phyloP scores from a whole-genome alignment of 2,113 vertebrate genomes.

The Dasyurus viverrinus region DNA sequence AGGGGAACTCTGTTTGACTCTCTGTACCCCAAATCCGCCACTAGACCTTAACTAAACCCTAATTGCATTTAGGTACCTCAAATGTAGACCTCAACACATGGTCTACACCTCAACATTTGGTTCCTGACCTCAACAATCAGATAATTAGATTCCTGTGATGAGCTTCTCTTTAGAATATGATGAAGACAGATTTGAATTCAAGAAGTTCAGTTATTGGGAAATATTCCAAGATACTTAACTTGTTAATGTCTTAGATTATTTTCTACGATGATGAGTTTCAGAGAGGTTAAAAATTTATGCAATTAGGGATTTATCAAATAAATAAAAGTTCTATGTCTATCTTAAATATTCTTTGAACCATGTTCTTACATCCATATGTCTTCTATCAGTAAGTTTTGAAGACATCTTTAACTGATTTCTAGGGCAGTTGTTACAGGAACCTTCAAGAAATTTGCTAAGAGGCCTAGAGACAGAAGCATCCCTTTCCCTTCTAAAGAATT shows the following conservation, averaged over 20 bases:
- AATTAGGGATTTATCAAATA: background rate
- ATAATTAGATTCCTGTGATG: background rate
- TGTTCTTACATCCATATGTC: background rate
- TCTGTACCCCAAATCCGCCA: no score
- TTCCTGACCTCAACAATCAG: no score
- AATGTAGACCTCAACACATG: no score
- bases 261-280: background rate
- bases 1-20: no score
- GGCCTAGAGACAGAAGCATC: background rate
- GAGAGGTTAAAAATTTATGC: background rate
- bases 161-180: background rate
- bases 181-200: background rate
- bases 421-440: background rate
- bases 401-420: background rate
- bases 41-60: no score
- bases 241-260: background rate
- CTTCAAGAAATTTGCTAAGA: background rate
- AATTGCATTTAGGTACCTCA: no score
- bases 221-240: background rate
- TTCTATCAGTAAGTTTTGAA: background rate
- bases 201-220: background rate
- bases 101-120: no score
- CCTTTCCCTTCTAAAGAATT: background rate
- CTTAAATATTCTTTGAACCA: background rate
- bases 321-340: background rate